Conservation (phyloP, 1,140 invertebrate genomes). For the Pachypeltis micranthus region DNA sequence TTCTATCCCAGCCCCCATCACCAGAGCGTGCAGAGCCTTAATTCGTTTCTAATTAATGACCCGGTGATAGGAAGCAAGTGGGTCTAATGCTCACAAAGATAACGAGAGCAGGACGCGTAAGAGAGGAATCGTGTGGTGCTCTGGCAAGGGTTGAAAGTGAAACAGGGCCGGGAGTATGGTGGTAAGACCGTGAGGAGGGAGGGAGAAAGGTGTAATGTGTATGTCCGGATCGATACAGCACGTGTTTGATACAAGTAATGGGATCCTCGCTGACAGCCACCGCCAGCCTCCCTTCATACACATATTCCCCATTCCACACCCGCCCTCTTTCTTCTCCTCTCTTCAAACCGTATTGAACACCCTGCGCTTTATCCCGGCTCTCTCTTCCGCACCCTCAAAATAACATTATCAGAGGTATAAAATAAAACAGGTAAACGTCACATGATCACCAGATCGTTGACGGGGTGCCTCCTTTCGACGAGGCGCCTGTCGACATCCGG, state of each 20-base stretch:
- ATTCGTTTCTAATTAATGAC: constrained; percentile 5
- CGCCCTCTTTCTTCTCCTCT: no score
- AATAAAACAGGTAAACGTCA: no score
- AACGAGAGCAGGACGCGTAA: background rate
- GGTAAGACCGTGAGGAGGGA: background rate
- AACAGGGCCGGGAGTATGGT: background rate
- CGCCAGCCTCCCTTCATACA: background rate
- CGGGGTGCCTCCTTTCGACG: no score
- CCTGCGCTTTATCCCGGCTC: no score
- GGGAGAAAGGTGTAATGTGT: constrained; percentile 8
- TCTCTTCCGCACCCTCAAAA: background rate
- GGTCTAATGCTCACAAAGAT: constrained; percentile 4
- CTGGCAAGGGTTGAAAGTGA: background rate
- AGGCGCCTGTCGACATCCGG: no score
- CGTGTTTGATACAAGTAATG: constrained; percentile 9
- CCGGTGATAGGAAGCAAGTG: background rate
- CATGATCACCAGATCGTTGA: no score
- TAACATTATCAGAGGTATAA: constrained; percentile 5
- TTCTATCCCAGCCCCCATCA: background rate
- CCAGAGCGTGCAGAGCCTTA: background rate
- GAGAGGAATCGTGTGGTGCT: background rate
- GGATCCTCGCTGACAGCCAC: constrained; percentile 5
- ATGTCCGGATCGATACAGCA: constrained; percentile 9
- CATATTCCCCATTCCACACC: no score
- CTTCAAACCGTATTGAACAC: no score